These are phyloP conservation scores for Lapara coniferarum DNA, from an alignment of 2,888 invertebrate genomes.

Conservation along the genomic window DNA sequence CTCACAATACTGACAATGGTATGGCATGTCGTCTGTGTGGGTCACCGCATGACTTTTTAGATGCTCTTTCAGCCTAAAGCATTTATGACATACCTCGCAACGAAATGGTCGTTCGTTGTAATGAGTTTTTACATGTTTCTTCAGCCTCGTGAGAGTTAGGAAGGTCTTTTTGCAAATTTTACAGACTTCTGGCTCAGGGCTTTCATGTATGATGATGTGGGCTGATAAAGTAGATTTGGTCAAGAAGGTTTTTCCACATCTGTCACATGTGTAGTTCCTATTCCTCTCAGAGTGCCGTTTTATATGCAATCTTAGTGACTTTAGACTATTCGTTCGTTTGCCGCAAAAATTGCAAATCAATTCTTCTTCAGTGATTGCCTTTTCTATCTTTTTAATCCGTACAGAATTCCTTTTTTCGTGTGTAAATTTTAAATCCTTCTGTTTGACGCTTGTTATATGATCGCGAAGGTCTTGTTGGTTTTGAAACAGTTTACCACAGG, in stretches of 20 bases:
- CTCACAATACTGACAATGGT: constrained; percentile 82
- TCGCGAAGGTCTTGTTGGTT: background rate
- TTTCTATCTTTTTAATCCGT: background rate
- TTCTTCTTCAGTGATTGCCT: background rate
- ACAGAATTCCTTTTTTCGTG: background rate
- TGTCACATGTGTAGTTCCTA: constrained; percentile 22
- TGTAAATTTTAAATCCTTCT: too few species aligned
- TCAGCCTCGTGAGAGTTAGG: background rate
- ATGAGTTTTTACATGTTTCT: constrained; percentile 15
- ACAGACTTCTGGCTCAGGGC: background rate
- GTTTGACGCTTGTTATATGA: background rate
- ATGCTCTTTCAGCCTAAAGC: constrained; percentile 45
- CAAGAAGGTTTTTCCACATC: constrained; percentile 16
- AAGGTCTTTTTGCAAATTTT: constrained; percentile 19
- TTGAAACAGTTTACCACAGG: constrained; percentile 20
- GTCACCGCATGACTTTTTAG: constrained; percentile 10
- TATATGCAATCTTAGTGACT: constrained; percentile 4
- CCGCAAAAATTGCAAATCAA: constrained; percentile 13
- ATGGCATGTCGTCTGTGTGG: constrained; percentile 5
- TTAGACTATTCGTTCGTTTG: background rate
- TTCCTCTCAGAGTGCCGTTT: constrained; percentile 9
- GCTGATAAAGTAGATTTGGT: background rate
- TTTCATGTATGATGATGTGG: constrained; percentile 16
- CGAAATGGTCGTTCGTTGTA: constrained; percentile 13
- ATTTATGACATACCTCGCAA: constrained; percentile 27